phyloP scores from a whole-genome alignment of 2,797 vertebrate species.

The Choloepus didactylus region DNA sequence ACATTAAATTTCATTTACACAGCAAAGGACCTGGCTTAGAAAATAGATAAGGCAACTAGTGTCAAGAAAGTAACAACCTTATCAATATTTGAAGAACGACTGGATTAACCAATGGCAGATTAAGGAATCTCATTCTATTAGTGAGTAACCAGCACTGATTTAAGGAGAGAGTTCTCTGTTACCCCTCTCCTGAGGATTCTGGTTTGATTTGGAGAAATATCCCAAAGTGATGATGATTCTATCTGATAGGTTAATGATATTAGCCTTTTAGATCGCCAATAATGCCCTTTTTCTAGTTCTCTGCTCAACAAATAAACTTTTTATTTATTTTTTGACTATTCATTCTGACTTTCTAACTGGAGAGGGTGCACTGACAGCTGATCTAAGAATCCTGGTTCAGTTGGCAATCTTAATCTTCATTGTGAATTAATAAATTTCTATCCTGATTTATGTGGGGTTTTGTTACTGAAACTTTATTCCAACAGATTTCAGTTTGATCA shows the following conservation, averaged over 20 bases:
- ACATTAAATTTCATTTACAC: neutral
- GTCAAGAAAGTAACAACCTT: constrained; percentile 21
- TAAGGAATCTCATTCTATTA: neutral
- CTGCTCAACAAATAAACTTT: neutral
- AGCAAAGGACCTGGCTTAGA: neutral
- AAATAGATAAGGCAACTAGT: neutral
- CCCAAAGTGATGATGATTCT: neutral
- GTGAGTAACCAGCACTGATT: neutral
- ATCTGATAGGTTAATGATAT: neutral
- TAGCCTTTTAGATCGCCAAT: neutral
- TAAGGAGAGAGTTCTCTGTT: neutral
- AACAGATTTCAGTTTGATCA: constrained; percentile 23
- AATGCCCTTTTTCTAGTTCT: neutral
- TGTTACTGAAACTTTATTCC: constrained; percentile 25
- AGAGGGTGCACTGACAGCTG: neutral
- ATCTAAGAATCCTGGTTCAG: neutral
- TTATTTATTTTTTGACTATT: neutral
- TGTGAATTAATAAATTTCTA: constrained; percentile 20
- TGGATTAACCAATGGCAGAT: neutral
- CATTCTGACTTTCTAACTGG: neutral
- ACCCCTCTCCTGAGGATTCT: neutral
- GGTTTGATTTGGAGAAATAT: neutral
- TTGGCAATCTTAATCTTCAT: neutral
- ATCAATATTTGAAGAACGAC: neutral
- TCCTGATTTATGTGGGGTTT: neutral